These are phyloP conservation scores for Megastigmus dorsalis DNA, from an alignment of 2,888 invertebrate genomes.

Conservation along the genomic window DNA sequence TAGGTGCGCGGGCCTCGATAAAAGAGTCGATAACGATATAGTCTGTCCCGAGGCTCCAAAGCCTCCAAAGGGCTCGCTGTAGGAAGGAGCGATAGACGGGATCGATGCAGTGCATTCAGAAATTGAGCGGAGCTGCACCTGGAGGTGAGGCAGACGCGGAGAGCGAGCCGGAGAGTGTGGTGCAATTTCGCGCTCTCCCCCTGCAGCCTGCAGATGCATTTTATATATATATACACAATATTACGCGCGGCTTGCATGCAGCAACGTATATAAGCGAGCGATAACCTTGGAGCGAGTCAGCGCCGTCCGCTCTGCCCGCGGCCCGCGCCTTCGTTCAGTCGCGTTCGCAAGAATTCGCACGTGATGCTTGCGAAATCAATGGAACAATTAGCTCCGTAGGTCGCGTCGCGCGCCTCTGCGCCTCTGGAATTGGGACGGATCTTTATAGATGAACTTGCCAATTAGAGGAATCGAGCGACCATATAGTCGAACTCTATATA, in stretches of 20 bases:
- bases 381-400: background rate
- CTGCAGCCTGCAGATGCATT: background rate
- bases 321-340: background rate
- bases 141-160: background rate
- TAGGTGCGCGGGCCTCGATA: too few relatives aligned
- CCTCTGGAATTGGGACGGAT: too few relatives aligned
- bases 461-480: background rate
- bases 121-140: background rate
- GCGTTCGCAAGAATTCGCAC: slow-evolving; percentile 33
- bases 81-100: too few relatives aligned
- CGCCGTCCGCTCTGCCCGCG: background rate
- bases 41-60: too few relatives aligned
- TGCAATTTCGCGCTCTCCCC: background rate
- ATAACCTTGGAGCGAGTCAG: slow-evolving; percentile 50
- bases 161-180: background rate
- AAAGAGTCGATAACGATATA: too few relatives aligned
- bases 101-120: background rate
- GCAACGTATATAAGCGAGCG: too few relatives aligned
- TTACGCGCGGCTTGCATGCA: too few relatives aligned
- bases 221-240: too few relatives aligned
- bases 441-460: too few relatives aligned
- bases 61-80: too few relatives aligned
- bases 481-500: background rate
- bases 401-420: background rate
- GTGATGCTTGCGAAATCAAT: slow-evolving; percentile 1